Base-by-base conservation (phyloP, 2,888 invertebrate genomes). In the Epirrhoe tristata region DNA sequence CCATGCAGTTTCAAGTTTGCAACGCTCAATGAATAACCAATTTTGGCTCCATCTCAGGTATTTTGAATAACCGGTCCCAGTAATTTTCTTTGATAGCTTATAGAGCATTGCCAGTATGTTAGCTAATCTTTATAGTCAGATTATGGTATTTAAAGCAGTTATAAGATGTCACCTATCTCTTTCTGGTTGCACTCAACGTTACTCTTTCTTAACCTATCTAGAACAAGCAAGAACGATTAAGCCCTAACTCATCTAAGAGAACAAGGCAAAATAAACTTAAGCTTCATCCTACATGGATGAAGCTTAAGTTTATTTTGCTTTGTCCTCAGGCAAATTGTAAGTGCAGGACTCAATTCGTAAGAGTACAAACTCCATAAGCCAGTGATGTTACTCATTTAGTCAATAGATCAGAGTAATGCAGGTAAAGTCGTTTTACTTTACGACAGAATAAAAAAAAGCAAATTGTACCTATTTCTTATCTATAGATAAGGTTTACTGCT, bases 401-500 rank as follows among this genome's bases (percentile, higher is more conserved):
- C 7, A 39, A 39, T 43, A 43, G 39, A 10, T 36, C 24, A 24
- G n/a, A 24, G 24, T 24, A 62, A 77, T 74, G 59, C 73, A 74
- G 76, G 76, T 66, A 73, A 76, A 68, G 72, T 67, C 65, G 69
- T 75, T 76, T 76, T 14, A 74, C 70, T 78, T 72, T 70, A 60
- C 62, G 69, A 67, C 70, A 69, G 66, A 71, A 69, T 62, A 69
- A 68, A 72, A 71, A 73, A 81, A 77, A 75, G 74, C 76, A 76
- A 74, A 78, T 77, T 76, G 80, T n/a, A n/a, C n/a, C n/a, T 71
- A 74, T 75, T 60, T 55, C 63, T 78, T 81, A 81, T 81, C 79
- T 74, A 65, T 63, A 1, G 85, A 87, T 85, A 88, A 86, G 79
- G 74, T 75, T 86, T 80, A 87, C 78, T 75, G 70, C 77, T 74